Percentiles rank a stretch among this genome's conserved stretches.
phyloP scores from a whole-genome alignment of 2,797 vertebrate genomes.

The Falco concolor region DNA sequence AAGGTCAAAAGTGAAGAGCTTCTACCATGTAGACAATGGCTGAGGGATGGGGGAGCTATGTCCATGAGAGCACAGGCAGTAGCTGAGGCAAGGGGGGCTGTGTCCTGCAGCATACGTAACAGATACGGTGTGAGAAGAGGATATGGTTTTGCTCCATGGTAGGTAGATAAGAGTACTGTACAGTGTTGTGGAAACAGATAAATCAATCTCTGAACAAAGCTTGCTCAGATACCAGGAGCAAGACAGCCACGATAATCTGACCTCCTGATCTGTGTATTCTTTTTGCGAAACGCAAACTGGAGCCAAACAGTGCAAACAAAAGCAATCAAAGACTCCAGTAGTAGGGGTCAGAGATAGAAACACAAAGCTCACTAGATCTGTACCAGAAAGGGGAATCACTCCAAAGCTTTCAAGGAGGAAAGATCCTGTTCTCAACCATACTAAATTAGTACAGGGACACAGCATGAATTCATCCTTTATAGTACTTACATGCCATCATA shows the following conservation, averaged over 20 bases:
- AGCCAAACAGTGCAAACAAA: background rate
- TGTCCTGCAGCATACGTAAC: fast-evolving
- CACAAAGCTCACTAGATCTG: background rate
- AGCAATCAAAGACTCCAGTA: background rate
- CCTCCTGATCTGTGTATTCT: background rate
- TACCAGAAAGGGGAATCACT: background rate
- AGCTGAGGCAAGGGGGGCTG: too few relatives aligned
- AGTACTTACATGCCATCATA: background rate
- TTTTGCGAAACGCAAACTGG: background rate
- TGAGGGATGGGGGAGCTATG: background rate
- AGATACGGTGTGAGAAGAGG: background rate
- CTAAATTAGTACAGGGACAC: background rate
- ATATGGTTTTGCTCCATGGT: background rate
- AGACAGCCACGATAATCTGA: background rate
- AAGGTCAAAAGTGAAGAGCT: background rate
- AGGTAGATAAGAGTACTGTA: background rate
- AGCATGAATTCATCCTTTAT: background rate
- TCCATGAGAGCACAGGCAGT: background rate
- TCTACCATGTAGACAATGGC: background rate
- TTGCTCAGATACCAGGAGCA: background rate
- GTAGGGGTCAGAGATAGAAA: background rate
- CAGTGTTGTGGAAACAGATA: background rate
- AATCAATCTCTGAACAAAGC: background rate
- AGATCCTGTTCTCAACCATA: background rate
- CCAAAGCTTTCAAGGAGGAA: background rate